Evolutionary conservation across 1,140 invertebrate genomes (phyloP).

Genomic region (Brachionus paranguensis): DNA sequence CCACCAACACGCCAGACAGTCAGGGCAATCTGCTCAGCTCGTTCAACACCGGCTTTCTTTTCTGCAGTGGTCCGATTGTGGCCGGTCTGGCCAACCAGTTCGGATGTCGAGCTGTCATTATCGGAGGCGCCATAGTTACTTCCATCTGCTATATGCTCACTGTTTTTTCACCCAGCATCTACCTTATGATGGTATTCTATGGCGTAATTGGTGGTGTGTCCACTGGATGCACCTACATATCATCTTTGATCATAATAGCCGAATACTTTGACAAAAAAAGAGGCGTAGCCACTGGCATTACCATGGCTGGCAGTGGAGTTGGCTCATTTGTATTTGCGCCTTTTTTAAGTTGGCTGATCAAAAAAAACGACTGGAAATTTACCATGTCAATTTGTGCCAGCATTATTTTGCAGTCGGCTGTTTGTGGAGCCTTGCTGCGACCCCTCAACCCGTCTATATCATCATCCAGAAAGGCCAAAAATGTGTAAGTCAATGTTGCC

Average conservation of each 20-base stretch:
- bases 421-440: conserved; percentile 7
- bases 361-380: conserved; percentile 49
- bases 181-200: conserved; percentile 70
- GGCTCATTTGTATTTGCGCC: conserved; percentile 51
- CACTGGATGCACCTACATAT: conserved; percentile 13
- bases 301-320: conserved; percentile 56
- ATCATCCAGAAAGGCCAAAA: neutral
- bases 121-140: conserved; percentile 72
- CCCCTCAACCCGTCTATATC: neutral
- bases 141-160: conserved; percentile 69
- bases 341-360: conserved; percentile 45
- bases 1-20: neutral
- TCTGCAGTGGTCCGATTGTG: conserved; percentile 69
- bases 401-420: conserved; percentile 28
- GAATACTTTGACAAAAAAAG: conserved; percentile 88
- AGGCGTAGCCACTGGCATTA: conserved; percentile 80
- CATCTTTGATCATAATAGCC: conserved; percentile 76
- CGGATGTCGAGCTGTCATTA: conserved; percentile 79
- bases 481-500: neutral
- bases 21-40: neutral
- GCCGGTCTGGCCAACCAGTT: conserved; percentile 75
- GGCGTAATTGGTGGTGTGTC: conserved; percentile 67
- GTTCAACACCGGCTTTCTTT: conserved; percentile 21
- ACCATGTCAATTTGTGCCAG: conserved; percentile 16
- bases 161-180: conserved; percentile 69